These are phyloP conservation scores for Chrysocyon brachyurus DNA, from an alignment of 2,797 vertebrate species.

Conservation along the genomic window DNA sequence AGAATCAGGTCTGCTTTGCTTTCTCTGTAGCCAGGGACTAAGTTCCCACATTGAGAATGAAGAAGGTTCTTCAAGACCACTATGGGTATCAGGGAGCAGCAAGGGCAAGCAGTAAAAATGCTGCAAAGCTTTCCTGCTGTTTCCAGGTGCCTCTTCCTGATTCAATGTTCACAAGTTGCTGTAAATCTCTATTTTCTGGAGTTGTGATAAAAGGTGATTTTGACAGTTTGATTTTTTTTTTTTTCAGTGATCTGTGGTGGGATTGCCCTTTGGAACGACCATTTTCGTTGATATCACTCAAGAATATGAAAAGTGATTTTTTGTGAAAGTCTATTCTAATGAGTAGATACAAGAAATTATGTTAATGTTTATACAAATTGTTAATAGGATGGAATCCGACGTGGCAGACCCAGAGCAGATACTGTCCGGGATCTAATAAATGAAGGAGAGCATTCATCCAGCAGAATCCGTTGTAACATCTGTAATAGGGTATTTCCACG, in stretches of 20 bases:
- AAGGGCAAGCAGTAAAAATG: not conserved
- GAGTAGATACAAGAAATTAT: not conserved
- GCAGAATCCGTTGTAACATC: slow-evolving; percentile 97
- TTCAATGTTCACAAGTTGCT: not conserved
- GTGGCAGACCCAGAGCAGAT: slow-evolving; percentile 97
- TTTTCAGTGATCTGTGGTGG: slow-evolving; percentile 24
- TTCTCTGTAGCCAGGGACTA: not conserved
- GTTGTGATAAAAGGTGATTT: slow-evolving; percentile 1
- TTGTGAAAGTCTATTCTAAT: slow-evolving; percentile 31
- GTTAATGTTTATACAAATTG: slow-evolving; percentile 54
- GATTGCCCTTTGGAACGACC: not conserved
- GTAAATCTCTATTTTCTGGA: not conserved
- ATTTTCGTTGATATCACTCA: slow-evolving; percentile 41
- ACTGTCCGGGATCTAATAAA: slow-evolving; percentile 96
- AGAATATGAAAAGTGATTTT: not conserved
- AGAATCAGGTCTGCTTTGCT: not conserved
- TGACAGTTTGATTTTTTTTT: not conserved
- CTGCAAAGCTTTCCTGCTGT: not conserved
- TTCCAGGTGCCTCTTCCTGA: not conserved
- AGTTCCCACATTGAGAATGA: not conserved
- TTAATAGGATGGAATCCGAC: slow-evolving; percentile 94
- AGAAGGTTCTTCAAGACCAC: not conserved
- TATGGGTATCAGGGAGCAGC: not conserved
- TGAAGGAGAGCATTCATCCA: slow-evolving; percentile 97
- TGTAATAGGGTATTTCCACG: slow-evolving; percentile 98